Evolutionary conservation across 2,888 invertebrate genomes (phyloP), one percentile per base, ranked within the genome.

Genomic region (Microplitis manilae): DNA sequence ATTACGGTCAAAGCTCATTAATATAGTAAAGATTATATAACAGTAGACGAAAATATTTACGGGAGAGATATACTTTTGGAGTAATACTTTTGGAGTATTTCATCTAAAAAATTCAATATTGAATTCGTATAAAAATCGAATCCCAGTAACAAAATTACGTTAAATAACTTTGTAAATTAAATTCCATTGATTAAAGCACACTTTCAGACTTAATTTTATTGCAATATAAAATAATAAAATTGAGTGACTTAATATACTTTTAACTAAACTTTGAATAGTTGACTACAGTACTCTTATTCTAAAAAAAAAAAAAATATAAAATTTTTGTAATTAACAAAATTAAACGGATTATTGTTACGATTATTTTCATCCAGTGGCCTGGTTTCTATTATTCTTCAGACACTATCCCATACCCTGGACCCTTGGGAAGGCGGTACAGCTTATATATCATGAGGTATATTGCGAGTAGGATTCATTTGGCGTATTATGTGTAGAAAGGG

Each of bases 401-500:
- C 50, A 50, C 50, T 50, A 50, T 50, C 8, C 50, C 13, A 13
- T 50, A 13, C 13, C 13, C 9, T 50, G 50, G 50, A 50, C 50
- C 50, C 50, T 50, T 50, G 50, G 50, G 50, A 50, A 5, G 50
- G 50, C 13, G 50, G 13, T 50, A 50, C 8, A 50, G 13, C 9
- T 50, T 50, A 50, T 50, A 50, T 50, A 50, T 50, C 50, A 50
- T 2, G 50, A 65, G 50, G 13, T 50, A 50, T 50, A 50, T 50
- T 13, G 13, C 13, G 50, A 65, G 50, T 41, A 65, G 73, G 50
- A 62, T 72, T 72, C 71, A 62, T 30, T 64, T 50, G 50, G 65
- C 73, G 50, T 65, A 73, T 30, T 73, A 8, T 50, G 50, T 50
- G 50, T 50, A 65, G 9, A 38, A 30, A 30, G 65, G 38, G 61